These are phyloP conservation scores for Oryzias celebensis DNA, from an alignment of 2,113 vertebrate genomes.

Conservation along the genomic window DNA sequence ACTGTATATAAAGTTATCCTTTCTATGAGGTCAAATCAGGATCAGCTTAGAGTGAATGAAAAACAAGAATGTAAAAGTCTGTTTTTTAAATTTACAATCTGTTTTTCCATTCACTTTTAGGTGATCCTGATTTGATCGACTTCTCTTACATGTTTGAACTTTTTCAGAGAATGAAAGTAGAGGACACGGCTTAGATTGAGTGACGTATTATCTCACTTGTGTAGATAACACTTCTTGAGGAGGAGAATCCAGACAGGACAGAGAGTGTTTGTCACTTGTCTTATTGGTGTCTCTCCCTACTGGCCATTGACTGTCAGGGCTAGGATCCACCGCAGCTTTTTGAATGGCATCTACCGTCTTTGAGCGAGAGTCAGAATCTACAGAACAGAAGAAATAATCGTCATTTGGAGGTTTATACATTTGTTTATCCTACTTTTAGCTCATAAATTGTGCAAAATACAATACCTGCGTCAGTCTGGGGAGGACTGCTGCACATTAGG, in stretches of 20 bases:
- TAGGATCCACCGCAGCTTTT: neutral
- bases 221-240: neutral
- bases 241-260: neutral
- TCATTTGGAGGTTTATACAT: neutral
- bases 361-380: slow-evolving; percentile 7
- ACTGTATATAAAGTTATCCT: too few relatives aligned
- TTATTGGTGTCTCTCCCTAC: slow-evolving; percentile 14
- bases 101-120: too few relatives aligned
- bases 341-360: neutral
- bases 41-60: too few relatives aligned
- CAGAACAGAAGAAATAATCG: neutral
- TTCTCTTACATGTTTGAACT: too few relatives aligned
- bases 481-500: slow-evolving; percentile 19
- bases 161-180: too few relatives aligned
- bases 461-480: slow-evolving; percentile 36
- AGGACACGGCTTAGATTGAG: too few relatives aligned
- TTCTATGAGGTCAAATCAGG: too few relatives aligned
- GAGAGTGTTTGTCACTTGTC: neutral
- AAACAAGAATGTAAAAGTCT: too few relatives aligned
- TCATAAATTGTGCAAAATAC: neutral
- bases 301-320: slow-evolving; percentile 5
- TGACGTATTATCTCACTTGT: slow-evolving; percentile 27
- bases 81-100: too few relatives aligned
- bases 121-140: too few relatives aligned
- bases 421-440: too few relatives aligned